These are phyloP conservation scores for Sarcophaga rosellei DNA, from an alignment of 2,888 invertebrate genomes.

Conservation along the genomic window DNA sequence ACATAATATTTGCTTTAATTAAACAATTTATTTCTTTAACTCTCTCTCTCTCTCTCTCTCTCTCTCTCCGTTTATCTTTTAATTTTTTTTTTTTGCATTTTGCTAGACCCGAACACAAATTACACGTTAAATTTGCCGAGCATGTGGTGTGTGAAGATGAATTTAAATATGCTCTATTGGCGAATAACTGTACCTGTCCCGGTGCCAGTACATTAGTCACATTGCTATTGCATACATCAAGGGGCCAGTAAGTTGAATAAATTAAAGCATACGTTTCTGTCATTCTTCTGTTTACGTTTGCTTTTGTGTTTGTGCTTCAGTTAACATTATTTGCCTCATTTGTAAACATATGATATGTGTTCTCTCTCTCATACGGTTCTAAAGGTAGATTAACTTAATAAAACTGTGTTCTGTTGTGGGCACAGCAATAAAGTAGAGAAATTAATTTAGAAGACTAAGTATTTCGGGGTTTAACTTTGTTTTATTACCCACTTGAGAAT, in stretches of 20 bases:
- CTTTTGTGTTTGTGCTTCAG: not conserved
- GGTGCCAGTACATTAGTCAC: slow-evolving; percentile 98
- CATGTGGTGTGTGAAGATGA: slow-evolving; percentile 99
- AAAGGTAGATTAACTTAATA: too few species aligned
- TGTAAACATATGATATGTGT: not conserved
- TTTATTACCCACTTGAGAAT: not conserved
- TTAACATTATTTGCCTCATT: not conserved
- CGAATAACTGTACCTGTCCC: slow-evolving; percentile 99
- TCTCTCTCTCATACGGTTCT: too few species aligned
- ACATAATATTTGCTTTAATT: not conserved
- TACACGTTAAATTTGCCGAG: slow-evolving; percentile 99
- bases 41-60: not conserved
- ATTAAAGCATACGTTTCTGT: not conserved
- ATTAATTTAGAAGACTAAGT: too few species aligned
- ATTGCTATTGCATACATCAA: slow-evolving; percentile 95
- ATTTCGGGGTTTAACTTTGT: too few species aligned
- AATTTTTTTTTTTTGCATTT: slow-evolving; percentile 2
- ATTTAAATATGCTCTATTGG: slow-evolving; percentile 98
- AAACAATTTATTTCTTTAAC: not conserved
- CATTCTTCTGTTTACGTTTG: not conserved
- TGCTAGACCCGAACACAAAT: slow-evolving; percentile 95
- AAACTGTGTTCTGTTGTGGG: too few species aligned
- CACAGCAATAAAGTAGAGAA: too few species aligned
- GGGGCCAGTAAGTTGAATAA: slow-evolving; percentile 93
- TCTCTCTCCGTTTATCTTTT: not conserved